phyloP scores from a whole-genome alignment of 2,113 vertebrate genomes.

The Seriola quinqueradiata region DNA sequence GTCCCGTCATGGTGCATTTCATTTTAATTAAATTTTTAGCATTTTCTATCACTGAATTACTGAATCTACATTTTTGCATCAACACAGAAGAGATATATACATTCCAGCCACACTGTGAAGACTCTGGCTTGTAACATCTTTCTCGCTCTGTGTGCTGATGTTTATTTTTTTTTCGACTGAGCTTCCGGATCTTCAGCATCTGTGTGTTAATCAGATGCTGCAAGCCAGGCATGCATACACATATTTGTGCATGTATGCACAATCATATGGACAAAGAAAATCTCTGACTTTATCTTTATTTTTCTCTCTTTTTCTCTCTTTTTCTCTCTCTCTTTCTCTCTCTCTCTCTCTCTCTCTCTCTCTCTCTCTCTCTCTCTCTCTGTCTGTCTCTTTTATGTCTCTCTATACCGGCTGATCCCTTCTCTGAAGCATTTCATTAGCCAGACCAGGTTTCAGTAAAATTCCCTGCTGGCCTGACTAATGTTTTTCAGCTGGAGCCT shows the following conservation, averaged over 20 bases:
- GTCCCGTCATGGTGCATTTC: not conserved
- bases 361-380: not conserved
- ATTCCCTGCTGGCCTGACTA: conserved; percentile 67
- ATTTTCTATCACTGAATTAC: not conserved
- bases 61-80: conserved; percentile 7
- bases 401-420: conserved; percentile 14
- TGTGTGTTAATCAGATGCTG: conserved; percentile 47
- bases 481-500: conserved; percentile 74
- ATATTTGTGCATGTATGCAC: conserved; percentile 26
- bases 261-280: conserved; percentile 15
- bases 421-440: conserved; percentile 47
- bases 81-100: not conserved
- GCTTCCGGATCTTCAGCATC: conserved; percentile 34
- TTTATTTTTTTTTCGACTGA: conserved; percentile 16
- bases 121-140: conserved; percentile 18
- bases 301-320: not conserved
- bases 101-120: conserved; percentile 2
- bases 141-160: conserved; percentile 5
- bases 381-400: not conserved
- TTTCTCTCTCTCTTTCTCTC: not conserved
- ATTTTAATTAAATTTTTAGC: not conserved
- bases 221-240: conserved; percentile 4
- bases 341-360: not conserved
- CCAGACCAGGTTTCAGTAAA: conserved; percentile 60
- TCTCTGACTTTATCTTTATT: not conserved